Conservation (phyloP, 2,888 invertebrate genomes). For the Doris montereyensis region DNA sequence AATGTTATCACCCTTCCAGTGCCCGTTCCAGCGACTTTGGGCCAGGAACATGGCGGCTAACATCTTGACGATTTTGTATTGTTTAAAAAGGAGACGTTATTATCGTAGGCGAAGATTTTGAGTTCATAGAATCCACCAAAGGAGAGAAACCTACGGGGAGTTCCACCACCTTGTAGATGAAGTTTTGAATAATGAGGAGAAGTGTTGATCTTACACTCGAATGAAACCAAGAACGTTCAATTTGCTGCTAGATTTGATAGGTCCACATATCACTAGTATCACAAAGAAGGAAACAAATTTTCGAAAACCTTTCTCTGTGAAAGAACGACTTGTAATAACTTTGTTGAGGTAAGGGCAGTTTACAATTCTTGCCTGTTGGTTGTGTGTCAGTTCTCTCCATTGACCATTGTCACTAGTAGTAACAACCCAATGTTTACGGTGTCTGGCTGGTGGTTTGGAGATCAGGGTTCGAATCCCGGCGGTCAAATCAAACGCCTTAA, state of each 20-base stretch:
- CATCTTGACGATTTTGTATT: slow-evolving; percentile 14
- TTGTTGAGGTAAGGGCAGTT: no score
- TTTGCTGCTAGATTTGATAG: slow-evolving; percentile 12
- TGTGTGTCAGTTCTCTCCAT: no score
- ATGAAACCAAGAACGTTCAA: slow-evolving; percentile 10
- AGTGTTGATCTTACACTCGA: neutral
- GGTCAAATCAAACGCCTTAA: no score
- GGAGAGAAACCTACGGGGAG: slow-evolving; percentile 18
- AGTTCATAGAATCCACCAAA: slow-evolving; percentile 15
- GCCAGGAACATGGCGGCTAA: neutral
- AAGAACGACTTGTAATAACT: neutral
- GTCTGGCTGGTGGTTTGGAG: no score
- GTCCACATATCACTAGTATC: neutral
- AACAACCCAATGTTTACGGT: no score
- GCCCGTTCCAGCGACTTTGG: slow-evolving; percentile 9
- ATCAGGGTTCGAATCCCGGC: no score
- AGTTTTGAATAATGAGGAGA: slow-evolving; percentile 12
- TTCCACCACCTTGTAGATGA: slow-evolving; percentile 6
- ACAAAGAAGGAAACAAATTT: slow-evolving; percentile 16
- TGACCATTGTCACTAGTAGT: no score
- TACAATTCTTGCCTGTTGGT: no score
- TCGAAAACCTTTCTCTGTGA: slow-evolving; percentile 2
- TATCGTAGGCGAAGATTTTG: slow-evolving; percentile 23
- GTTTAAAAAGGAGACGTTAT: slow-evolving; percentile 6
- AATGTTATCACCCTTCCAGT: neutral